Percentiles rank a stretch among this genome's conserved stretches.
These are phyloP conservation scores for Cheilinus undulatus DNA, from an alignment of 2,113 vertebrate genomes.

Conservation along the genomic window DNA sequence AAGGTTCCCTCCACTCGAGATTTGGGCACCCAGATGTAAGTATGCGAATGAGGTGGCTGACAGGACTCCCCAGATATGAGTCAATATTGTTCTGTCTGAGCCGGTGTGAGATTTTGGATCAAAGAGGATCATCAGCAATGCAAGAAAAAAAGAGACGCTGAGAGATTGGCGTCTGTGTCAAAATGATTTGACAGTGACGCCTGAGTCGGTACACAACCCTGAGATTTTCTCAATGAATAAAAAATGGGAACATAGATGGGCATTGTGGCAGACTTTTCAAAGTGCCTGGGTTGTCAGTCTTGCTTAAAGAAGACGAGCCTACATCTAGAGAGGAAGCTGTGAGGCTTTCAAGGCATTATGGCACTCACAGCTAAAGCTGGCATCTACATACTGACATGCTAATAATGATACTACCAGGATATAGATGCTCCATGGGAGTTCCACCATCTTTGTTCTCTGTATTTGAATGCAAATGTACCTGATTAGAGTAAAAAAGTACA, in stretches of 20 bases:
- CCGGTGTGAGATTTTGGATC: slow-evolving; percentile 41
- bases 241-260: slow-evolving; percentile 21
- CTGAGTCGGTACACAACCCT: not conserved
- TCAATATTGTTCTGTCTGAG: slow-evolving; percentile 59
- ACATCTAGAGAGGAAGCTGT: not conserved
- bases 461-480: too few species aligned
- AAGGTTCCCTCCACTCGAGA: slow-evolving; percentile 43
- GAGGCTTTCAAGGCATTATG: not conserved
- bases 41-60: slow-evolving; percentile 51
- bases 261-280: not conserved
- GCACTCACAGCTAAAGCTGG: not conserved
- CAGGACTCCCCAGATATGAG: slow-evolving; percentile 64
- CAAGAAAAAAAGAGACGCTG: slow-evolving; percentile 28
- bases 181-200: slow-evolving; percentile 45
- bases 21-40: slow-evolving; percentile 33
- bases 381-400: not conserved
- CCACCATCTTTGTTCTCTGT: not conserved
- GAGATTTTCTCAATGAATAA: slow-evolving; percentile 31
- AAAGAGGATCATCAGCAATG: slow-evolving; percentile 36
- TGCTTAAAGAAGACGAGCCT: not conserved
- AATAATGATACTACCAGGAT: not conserved
- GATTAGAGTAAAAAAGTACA: not conserved
- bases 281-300: not conserved
- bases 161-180: slow-evolving; percentile 46
- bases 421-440: not conserved